Percentiles rank a stretch among this genome's conserved stretches.
These are phyloP conservation scores for Amblyopsis hoosieri DNA, from an alignment of 2,797 vertebrate species.

Conservation along the genomic window DNA sequence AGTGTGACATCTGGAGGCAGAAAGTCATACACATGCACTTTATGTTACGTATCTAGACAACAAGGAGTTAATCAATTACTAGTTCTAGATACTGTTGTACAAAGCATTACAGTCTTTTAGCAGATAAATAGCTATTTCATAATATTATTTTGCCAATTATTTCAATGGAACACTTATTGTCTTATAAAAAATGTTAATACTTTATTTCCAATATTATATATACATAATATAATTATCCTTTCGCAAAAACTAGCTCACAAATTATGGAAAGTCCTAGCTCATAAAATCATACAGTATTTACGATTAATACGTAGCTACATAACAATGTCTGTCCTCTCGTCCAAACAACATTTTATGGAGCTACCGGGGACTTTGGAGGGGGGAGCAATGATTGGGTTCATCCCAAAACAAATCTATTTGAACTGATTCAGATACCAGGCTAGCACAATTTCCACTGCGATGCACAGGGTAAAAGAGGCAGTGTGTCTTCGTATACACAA, in stretches of 20 bases:
- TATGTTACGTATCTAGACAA: no score
- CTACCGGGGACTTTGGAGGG: constrained; percentile 27
- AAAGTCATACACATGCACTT: no score
- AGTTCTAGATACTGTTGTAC: no score
- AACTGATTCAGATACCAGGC: constrained; percentile 14
- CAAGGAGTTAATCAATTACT: no score
- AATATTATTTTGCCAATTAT: constrained; percentile 16
- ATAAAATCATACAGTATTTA: constrained; percentile 46
- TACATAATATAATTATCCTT: no score
- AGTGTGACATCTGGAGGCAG: no score
- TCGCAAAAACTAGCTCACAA: constrained; percentile 16
- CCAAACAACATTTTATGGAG: constrained; percentile 46
- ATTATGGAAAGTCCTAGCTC: constrained; percentile 38
- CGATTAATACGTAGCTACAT: constrained; percentile 43
- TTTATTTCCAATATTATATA: constrained; percentile 6
- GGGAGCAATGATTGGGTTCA: constrained; percentile 33
- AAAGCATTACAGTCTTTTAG: no score
- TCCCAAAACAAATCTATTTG: constrained; percentile 50
- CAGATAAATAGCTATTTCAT: no score
- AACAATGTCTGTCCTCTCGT: constrained; percentile 44
- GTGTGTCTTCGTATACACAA: background rate
- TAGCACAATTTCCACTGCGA: no score
- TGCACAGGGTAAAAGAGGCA: no score
- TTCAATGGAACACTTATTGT: constrained; percentile 5
- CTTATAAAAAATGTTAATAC: constrained; percentile 28